Percentiles rank a stretch among this genome's conserved stretches.
These are phyloP conservation scores for Colius striatus DNA, from an alignment of 2,113 vertebrate species.

Conservation along the genomic window DNA sequence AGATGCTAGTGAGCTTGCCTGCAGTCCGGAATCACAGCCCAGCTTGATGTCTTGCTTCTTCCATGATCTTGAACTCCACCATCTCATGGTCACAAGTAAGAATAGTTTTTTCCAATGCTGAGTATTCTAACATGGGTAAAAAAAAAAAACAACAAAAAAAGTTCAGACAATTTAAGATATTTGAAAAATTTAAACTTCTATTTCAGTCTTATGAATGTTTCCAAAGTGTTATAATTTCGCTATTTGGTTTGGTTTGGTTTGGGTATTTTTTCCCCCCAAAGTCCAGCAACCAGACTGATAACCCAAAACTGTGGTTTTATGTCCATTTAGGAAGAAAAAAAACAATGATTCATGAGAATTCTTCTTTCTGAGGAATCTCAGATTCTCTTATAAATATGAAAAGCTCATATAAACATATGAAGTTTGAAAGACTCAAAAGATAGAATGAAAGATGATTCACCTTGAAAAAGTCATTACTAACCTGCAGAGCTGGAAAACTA, in stretches of 20 bases:
- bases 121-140: not conserved
- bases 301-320: not conserved
- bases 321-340: not conserved
- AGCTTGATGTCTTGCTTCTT: too few species aligned
- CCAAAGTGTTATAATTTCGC: not conserved
- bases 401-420: not conserved
- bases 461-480: slow-evolving; percentile 23
- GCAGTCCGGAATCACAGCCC: too few species aligned
- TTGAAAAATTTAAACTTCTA: not conserved
- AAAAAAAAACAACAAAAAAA: not conserved
- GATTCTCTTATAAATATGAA: not conserved
- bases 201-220: not conserved
- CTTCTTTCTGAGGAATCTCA: not conserved
- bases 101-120: not conserved
- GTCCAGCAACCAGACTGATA: not conserved
- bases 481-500: slow-evolving; percentile 8
- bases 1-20: too few species aligned
- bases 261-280: not conserved
- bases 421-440: not conserved
- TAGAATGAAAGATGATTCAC: not conserved
- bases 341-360: not conserved
- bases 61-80: too few species aligned
- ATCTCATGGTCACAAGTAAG: not conserved
- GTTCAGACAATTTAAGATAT: not conserved
- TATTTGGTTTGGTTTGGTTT: not conserved